Evolutionary conservation across 2,797 vertebrate species (phyloP).

Genomic region (Sebastes taczanowskii): DNA sequence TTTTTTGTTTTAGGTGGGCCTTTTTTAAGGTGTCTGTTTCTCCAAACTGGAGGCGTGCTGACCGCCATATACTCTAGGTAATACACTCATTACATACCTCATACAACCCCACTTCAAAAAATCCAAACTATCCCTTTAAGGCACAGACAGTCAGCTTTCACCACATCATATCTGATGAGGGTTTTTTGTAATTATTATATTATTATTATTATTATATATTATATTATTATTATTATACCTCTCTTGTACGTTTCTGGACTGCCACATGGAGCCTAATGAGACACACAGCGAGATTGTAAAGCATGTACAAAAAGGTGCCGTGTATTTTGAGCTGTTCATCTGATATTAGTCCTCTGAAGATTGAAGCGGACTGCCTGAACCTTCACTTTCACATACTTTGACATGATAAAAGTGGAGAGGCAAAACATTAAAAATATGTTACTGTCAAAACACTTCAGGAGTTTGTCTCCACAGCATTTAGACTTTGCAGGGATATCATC

Average conservation of each 20-base stretch:
- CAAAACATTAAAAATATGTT: slow-evolving; percentile 27
- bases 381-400: slow-evolving; percentile 4
- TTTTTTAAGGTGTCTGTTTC: not conserved
- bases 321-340: not conserved
- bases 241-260: not conserved
- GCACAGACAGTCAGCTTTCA: not conserved
- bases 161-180: not conserved
- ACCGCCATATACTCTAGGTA: not conserved
- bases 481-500: slow-evolving; percentile 19
- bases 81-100: not conserved
- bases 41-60: not conserved
- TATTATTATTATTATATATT: no score
- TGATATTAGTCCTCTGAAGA: slow-evolving; percentile 7
- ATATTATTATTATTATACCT: not conserved
- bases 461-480: not conserved
- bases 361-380: slow-evolving; percentile 25
- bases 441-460: slow-evolving; percentile 39
- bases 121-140: not conserved
- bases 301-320: not conserved
- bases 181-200: not conserved
- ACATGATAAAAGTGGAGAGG: slow-evolving; percentile 17
- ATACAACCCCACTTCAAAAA: not conserved
- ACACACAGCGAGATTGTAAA: not conserved
- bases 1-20: no score
- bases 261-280: slow-evolving; percentile 2